Percentiles rank a stretch among this genome's conserved stretches.
Evolutionary conservation across 2,797 vertebrate species (phyloP).

Genomic region (Lepilemur septentrionalis): DNA sequence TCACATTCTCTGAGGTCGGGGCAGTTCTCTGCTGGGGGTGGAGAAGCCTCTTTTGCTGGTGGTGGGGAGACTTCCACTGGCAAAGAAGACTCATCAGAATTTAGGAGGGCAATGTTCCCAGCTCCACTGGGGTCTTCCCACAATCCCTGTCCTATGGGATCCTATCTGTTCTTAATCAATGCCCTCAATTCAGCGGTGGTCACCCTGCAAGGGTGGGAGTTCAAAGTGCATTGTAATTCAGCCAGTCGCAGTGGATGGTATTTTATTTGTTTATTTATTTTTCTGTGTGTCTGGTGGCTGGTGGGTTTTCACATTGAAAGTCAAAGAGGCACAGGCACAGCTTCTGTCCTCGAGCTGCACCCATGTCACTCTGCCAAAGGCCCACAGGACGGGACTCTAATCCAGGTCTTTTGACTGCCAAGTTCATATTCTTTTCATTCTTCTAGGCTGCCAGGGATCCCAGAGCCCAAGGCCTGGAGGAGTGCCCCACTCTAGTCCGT

Average conservation of each 20-base stretch:
- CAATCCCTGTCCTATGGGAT: not conserved
- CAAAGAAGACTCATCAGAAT: not conserved
- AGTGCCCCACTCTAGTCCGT: not conserved
- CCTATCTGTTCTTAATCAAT: not conserved
- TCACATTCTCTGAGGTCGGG: not conserved
- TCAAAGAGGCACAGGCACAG: not conserved
- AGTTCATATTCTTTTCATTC: not conserved
- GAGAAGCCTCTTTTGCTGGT: not conserved
- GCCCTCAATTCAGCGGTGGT: not conserved
- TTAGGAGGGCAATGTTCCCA: not conserved
- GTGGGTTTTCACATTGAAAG: not conserved
- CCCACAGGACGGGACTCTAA: accelerated
- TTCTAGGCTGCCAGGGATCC: not conserved
- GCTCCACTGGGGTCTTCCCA: not conserved
- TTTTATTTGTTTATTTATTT: not conserved
- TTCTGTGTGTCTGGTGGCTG: not conserved
- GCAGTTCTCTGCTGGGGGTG: not conserved
- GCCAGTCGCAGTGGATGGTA: too few relatives aligned
- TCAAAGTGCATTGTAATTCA: not conserved
- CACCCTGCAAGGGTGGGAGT: not conserved
- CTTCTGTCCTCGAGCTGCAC: too few relatives aligned
- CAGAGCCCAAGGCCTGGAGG: not conserved
- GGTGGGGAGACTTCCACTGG: not conserved
- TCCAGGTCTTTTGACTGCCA: not conserved
- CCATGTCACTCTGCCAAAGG: not conserved